Base-by-base conservation (phyloP, 1,140 invertebrate species). In the Dolichoris vasculosae region DNA sequence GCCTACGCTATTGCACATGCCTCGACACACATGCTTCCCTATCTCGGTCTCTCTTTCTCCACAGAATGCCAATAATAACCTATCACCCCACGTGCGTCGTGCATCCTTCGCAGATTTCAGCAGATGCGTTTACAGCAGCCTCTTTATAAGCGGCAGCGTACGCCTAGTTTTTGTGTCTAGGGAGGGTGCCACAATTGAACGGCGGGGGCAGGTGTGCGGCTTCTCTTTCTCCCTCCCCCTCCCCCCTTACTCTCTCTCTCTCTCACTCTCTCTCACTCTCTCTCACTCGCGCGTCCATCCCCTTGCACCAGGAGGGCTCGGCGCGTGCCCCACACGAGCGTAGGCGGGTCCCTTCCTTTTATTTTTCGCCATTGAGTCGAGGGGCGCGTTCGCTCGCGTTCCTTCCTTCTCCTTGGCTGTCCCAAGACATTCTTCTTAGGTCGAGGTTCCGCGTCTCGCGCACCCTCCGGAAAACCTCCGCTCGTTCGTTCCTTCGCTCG, bases 281-380 rank as follows among this genome's bases (percentile, higher is more conserved):
- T 55, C 75, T 48, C 75, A 43, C 51, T n/a, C 30, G 26, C 23
- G 35, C 55, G 40, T 64, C 11, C 78, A 80, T 80, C 79, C 79
- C 79, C 64, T 38, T 81, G 15, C 23, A 59, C 55, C 26, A 59
- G 55, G 55, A 59, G 48, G 9, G 51, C 40, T 88, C 86, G 91
- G 89, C 93, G 93, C 93, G 93, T 93, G 93, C 92, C 93, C 90
- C 91, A 93, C 93, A 93, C 93, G 92, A 93, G 93, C 92, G 92
- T 90, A 89, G 93, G 93, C 92, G 93, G 92, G 89, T 89, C 85
- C 78, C 83, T 46, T 73, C 48, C 87, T 87, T 89, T 89, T 88
- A 88, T 89, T 88, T 90, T 89, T 89, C 88, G 87, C 88, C 83
- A 88, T 80, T 86, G 78, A 84, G 73, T 78, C 77, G 80, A 83